A percentile compares a stretch with the other conserved stretches of the same genome.
Evolutionary conservation across 2,113 vertebrate species (phyloP).

Genomic region (Gadus macrocephalus): DNA sequence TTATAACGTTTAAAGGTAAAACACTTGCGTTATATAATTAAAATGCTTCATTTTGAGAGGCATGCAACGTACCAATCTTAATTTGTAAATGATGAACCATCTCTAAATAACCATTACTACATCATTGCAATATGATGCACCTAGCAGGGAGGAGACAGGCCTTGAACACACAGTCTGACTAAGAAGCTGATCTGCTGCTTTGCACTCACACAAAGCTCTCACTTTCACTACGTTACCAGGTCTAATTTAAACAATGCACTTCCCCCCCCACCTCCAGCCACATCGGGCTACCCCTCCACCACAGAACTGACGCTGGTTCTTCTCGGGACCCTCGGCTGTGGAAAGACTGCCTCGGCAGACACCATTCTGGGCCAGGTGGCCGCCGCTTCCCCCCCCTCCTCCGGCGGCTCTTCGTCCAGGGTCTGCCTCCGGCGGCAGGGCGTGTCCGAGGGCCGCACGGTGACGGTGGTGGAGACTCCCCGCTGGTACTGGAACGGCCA

Average conservation of each 20-base stretch:
- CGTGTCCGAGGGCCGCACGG: slow-evolving; percentile 40
- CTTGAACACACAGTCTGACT: too few species aligned
- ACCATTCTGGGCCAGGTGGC: slow-evolving; percentile 61
- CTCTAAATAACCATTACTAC: too few species aligned
- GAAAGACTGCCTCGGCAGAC: slow-evolving; percentile 69
- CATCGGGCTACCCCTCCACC: not conserved
- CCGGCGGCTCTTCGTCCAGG: slow-evolving; percentile 8
- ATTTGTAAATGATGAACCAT: too few species aligned
- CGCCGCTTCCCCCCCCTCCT: rapidly evolving
- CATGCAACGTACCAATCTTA: too few species aligned
- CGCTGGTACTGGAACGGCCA: slow-evolving; percentile 72
- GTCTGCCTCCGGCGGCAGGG: slow-evolving; percentile 53
- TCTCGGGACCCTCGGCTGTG: slow-evolving; percentile 72
- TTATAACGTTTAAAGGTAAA: too few species aligned
- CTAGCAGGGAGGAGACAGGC: too few species aligned
- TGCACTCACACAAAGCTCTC: too few species aligned
- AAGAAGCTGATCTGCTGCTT: too few species aligned
- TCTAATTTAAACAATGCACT: not conserved
- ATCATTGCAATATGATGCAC: too few species aligned
- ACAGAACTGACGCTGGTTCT: slow-evolving; percentile 57
- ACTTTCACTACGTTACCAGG: not conserved
- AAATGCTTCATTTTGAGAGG: too few species aligned
- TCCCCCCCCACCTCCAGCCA: slow-evolving; percentile 2
- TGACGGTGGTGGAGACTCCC: slow-evolving; percentile 67
- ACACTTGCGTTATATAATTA: too few species aligned